Evolutionary conservation across 2,797 vertebrate species (phyloP).

Genomic region (Ctenochaetus hawaiiensis): DNA sequence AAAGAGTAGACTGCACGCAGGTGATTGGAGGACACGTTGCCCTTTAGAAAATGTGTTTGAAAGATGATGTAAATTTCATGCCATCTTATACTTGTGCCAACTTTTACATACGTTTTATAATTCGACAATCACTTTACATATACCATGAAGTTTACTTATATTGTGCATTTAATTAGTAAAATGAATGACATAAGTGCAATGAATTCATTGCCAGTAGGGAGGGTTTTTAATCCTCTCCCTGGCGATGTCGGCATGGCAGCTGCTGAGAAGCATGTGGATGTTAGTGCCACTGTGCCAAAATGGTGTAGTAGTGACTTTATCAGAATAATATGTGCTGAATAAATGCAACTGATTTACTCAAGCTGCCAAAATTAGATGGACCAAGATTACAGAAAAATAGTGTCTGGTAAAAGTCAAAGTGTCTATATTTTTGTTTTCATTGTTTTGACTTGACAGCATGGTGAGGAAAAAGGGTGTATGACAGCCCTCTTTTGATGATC

Average conservation of each 20-base stretch:
- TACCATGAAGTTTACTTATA: conserved; percentile 47
- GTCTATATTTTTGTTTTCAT: conserved; percentile 44
- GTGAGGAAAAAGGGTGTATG: conserved; percentile 55
- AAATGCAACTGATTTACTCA: conserved; percentile 43
- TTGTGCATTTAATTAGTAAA: conserved; percentile 57
- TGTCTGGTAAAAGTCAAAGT: conserved; percentile 49
- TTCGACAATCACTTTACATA: conserved; percentile 69
- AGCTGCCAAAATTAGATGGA: conserved; percentile 59
- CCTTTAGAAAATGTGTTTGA: conserved; percentile 64
- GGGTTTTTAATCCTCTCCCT: conserved; percentile 38
- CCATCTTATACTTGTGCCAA: conserved; percentile 75
- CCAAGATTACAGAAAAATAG: conserved; percentile 52
- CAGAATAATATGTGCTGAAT: conserved; percentile 46
- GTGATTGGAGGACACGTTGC: conserved; percentile 45
- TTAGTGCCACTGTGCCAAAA: conserved; percentile 68
- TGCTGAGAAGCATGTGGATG: conserved; percentile 63
- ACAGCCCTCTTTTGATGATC: conserved; percentile 55
- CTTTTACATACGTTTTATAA: conserved; percentile 77
- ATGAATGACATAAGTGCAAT: conserved; percentile 58
- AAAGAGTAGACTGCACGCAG: conserved; percentile 34
- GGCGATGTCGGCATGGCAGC: conserved; percentile 57
- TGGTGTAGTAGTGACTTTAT: conserved; percentile 54
- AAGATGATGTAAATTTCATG: conserved; percentile 56
- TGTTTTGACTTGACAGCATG: conserved; percentile 66
- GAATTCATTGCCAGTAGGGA: conserved; percentile 34